Evolutionary conservation across 2,113 vertebrate species (phyloP), one percentile per base, ranked within the genome.

Genomic region (Sinocyclocheilus anshuiensis): DNA sequence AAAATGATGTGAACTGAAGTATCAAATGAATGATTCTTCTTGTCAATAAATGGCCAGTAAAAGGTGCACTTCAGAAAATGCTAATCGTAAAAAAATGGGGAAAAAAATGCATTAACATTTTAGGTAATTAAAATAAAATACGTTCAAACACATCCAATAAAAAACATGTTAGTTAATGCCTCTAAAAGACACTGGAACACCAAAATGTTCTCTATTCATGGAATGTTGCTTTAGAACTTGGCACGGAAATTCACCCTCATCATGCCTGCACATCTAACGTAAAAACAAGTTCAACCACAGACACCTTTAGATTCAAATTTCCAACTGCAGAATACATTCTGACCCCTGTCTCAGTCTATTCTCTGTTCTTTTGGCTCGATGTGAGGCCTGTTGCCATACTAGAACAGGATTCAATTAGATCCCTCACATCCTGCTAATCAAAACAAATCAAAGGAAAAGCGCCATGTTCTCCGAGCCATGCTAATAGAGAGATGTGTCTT

Each of bases 361-460:
- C 83, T 33, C 36, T 24, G 36, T 79, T 89, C 59, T 82, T 89
- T 81, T 78, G 83, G 83, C 65, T 83, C 77, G 39, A 83, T 53
- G 53, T 61, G 48, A 85, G 61, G 61, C 81, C 18, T 89, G 88
- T 87, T 87, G 88, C 77, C 78, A 87, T 84, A 87, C 88, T 50
- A 45, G 24, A 78, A 84, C 88, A 81, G 83, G 86, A 86, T 76
- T 85, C 53, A 74, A 87, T 89, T 87, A 89, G 69, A 85, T 87
- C 85, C 88, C 82, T 84, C 67, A 85, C 83, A 80, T 85, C 86
- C 86, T 87, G 78, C 83, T 89, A 86, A 87, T 89, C 88, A 89
- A 89, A 89, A 89, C 88, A 89, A 87, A 89, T 89, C 81, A 86
- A 86, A 80, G 81, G 59, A 20, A 57, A 78, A 74, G 53, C 29